phyloP scores from a whole-genome alignment of 2,888 invertebrate species.

The Meteorus colon region DNA sequence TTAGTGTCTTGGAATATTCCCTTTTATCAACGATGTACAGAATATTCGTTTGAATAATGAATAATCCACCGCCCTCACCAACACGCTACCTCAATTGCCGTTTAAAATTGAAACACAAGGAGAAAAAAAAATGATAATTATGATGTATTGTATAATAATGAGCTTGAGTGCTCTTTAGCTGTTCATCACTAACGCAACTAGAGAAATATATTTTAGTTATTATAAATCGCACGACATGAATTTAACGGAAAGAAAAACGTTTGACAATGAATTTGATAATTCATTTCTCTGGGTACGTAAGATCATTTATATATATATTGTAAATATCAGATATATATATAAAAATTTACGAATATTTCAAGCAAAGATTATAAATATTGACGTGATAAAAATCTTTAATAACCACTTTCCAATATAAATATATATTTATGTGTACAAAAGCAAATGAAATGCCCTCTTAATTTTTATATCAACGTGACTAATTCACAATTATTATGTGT shows the following conservation, averaged over 20 bases:
- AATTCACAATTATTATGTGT: constrained; percentile 72
- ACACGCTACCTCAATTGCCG: neutral
- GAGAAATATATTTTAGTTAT: constrained; percentile 44
- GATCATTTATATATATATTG: constrained; percentile 17
- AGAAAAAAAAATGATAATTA: constrained; percentile 23
- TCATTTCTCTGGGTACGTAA: constrained; percentile 49
- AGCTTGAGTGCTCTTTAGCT: constrained; percentile 28
- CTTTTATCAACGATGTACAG: constrained; percentile 36
- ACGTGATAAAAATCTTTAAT: constrained; percentile 6
- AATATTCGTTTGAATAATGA: constrained; percentile 36
- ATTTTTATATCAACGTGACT: constrained; percentile 67
- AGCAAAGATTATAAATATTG: constrained; percentile 21
- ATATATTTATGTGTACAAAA: constrained; percentile 38
- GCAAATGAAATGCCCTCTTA: constrained; percentile 32
- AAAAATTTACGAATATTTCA: constrained; percentile 27
- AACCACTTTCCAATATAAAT: constrained; percentile 38
- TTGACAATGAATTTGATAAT: constrained; percentile 8
- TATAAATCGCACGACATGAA: neutral
- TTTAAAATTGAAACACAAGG: constrained; percentile 10
- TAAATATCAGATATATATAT: constrained; percentile 32
- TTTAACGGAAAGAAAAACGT: constrained; percentile 1
- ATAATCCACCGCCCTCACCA: constrained; percentile 13
- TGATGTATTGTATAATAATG: constrained; percentile 20
- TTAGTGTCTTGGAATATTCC: constrained; percentile 21
- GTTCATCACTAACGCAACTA: constrained; percentile 45